Percentiles rank a stretch among this genome's conserved stretches.
These are phyloP conservation scores for Sebastes hubbsi DNA, from an alignment of 2,797 vertebrate genomes.

Conservation along the genomic window DNA sequence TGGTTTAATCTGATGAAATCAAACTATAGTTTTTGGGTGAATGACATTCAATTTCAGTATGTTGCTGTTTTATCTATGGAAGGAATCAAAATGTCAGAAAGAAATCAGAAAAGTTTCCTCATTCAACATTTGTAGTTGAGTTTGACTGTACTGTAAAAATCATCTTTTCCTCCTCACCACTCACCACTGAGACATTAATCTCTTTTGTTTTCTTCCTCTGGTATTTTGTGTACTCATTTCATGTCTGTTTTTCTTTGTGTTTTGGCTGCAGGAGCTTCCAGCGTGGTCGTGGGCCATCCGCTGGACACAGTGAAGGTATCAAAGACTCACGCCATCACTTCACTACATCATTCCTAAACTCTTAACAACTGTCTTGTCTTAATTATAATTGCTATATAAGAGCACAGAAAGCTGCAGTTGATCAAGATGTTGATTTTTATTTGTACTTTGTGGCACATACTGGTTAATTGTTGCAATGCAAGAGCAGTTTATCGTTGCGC, in stretches of 20 bases:
- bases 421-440: not conserved
- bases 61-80: too few species aligned
- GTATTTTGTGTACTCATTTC: not conserved
- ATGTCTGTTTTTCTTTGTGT: constrained; percentile 33
- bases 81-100: not conserved
- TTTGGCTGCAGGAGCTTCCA: constrained; percentile 86
- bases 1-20: too few species aligned
- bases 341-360: not conserved
- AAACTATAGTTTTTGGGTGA: too few species aligned
- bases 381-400: not conserved
- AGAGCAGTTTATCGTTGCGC: not conserved
- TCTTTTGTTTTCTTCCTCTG: not conserved
- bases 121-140: not conserved
- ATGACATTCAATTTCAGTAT: too few species aligned
- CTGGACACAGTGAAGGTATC: constrained; percentile 95
- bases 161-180: too few species aligned
- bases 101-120: not conserved
- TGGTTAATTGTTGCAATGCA: not conserved
- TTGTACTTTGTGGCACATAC: not conserved
- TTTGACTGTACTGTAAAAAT: not conserved
- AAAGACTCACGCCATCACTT: not conserved
- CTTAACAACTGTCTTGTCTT: not conserved
- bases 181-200: not conserved
- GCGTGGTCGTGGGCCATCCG: constrained; percentile 93
- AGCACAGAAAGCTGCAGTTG: not conserved